phyloP scores from a whole-genome alignment of 2,797 vertebrate species.

The Gadopsis marmoratus region DNA sequence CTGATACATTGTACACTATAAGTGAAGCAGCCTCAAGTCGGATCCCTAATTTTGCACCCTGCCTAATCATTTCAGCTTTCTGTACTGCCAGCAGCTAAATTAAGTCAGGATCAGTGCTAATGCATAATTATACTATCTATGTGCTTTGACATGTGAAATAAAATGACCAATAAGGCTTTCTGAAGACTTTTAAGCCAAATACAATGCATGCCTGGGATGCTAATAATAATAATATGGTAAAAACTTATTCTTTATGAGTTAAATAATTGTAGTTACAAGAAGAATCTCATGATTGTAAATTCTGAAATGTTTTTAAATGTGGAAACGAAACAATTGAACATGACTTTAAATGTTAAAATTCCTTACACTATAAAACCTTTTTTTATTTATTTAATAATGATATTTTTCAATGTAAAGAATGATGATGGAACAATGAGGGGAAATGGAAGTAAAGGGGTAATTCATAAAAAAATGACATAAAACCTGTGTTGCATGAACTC shows the following conservation, averaged over 20 bases:
- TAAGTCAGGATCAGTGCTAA: not conserved
- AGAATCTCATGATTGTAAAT: not conserved
- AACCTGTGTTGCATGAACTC: slow-evolving; percentile 30
- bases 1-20: no score
- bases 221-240: not conserved
- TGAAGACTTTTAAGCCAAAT: not conserved
- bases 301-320: not conserved
- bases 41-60: not conserved
- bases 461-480: slow-evolving; percentile 30
- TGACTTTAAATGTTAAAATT: not conserved
- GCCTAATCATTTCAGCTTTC: not conserved
- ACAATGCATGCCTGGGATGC: not conserved
- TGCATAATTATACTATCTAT: no score
- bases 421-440: not conserved
- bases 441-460: not conserved
- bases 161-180: not conserved
- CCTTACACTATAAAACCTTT: not conserved
- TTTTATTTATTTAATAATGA: not conserved
- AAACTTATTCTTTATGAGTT: not conserved
- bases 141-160: not conserved
- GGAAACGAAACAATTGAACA: not conserved
- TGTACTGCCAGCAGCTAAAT: not conserved
- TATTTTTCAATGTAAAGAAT: not conserved
- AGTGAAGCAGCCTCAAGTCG: not conserved
- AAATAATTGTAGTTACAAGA: not conserved